Base-by-base conservation (phyloP, 2,888 invertebrate genomes). In the Therioaphis trifolii region DNA sequence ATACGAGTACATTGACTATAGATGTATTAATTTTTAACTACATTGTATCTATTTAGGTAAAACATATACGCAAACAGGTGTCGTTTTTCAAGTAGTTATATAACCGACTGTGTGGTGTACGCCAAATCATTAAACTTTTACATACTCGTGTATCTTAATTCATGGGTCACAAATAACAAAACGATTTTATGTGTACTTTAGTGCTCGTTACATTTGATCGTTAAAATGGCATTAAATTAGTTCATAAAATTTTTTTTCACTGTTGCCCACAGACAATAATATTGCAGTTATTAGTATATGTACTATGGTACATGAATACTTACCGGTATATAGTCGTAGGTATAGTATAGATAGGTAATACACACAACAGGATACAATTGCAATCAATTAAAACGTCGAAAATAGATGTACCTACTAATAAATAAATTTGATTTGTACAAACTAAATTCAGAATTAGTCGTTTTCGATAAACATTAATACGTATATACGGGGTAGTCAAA, bases 181-280 rank as follows among this genome's bases (percentile, higher is more conserved):
- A 78, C 49, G 49, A 78, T 77, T 77, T 77, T 61, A 63, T 78
- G 52, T 78, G 21, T 40, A 52, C 66, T 78, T 78, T 78, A 78
- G 49, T 78, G 66, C 46, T 76, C 61, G 46, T 76, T 76, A 63
- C 46, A 43, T 52, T 12, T 35, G 49, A 35, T 52, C 78, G 78
- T 78, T 68, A 78, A 78, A 78, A 40, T 12, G 78, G 35, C 78
- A 76, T 76, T 77, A 63, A 77, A 77, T 77, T 66, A 77, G 52
- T 77, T 77, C 77, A 52, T 78, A 68, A 68, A 68, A 35, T 5
- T 35, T 66, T 14, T 66, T 78, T 5, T 40, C 52, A 35, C 35
- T 52, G 7, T 68, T 35, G 35, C 43, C 29, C 21, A 77, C 49
- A 29, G 27, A 43, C 61, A 74, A 74, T 74, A 69, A 29, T 12